Evolutionary conservation across 2,797 vertebrate species (phyloP), one percentile per base, ranked within the genome.

Genomic region (Scolopax rusticola): DNA sequence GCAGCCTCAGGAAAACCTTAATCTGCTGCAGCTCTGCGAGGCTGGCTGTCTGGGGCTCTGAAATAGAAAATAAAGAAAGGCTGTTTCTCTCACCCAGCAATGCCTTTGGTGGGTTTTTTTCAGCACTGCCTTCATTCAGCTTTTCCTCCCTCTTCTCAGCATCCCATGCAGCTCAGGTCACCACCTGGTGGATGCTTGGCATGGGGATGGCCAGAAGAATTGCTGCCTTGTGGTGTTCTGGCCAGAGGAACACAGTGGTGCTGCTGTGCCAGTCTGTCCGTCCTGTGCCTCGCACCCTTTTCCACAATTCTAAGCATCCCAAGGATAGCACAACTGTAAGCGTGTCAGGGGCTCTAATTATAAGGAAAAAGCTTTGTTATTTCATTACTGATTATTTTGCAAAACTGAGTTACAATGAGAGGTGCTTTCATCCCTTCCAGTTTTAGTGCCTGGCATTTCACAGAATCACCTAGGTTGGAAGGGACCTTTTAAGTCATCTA

Each of bases 1-100:
- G 96, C 97, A 99, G 97, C 98, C 99, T 99, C 96, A 98, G 87
- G 87, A 99, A 98, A 93, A 97, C 98, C 95, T 99, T 99, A 97
- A 99, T 98, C 96, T 99, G 98, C 91, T 97, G 98, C 96, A 99
- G 98, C 88, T 99, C 99, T 36, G 98, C 98, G 5, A 97, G 95
- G 54, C 98, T 98, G 89, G 99, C 98, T 9, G 99, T 99, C 74
- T 95, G 93, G 14, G 97, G 98, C 91, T 99, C 99, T 99, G 94
- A 47, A 95, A 87, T 1, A 71, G 48, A 75, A 63, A 54, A 81
- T 6, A 43, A 48, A 74, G 43, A 88, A 43, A 83, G 32, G 33
- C 11, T 24, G 8, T 24, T 59, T 43, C 48, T 47, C 54, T 43
- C 84, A 28, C 19, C 8, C 40, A 38, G 20, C 60, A 15, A 71